Evolutionary conservation across 2,113 vertebrate species (phyloP).

Genomic region (Acinonyx jubatus): DNA sequence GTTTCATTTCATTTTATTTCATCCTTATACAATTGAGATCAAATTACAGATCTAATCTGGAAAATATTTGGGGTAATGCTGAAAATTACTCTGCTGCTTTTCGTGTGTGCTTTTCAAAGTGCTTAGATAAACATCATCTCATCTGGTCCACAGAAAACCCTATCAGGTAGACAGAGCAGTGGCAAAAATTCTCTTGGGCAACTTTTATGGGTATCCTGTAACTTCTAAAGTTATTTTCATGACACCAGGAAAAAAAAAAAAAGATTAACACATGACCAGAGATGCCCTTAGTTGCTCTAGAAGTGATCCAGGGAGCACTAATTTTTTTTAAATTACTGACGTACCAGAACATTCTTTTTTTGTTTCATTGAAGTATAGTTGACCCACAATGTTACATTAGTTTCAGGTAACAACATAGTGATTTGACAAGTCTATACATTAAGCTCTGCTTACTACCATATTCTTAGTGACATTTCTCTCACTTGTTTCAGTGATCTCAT

Average conservation of each 20-base stretch:
- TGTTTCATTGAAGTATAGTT: neutral
- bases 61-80: neutral
- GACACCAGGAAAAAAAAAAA: neutral
- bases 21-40: neutral
- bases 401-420: neutral
- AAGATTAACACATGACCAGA: neutral
- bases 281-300: neutral
- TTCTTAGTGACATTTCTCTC: neutral
- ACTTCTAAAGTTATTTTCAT: neutral
- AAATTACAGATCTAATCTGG: neutral
- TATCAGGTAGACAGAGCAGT: no score
- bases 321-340: neutral
- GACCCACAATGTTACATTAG: neutral
- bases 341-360: neutral
- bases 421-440: neutral
- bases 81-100: neutral
- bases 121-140: neutral
- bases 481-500: neutral
- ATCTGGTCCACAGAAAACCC: neutral
- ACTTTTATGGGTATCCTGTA: neutral
- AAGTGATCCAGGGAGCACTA: neutral
- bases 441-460: neutral
- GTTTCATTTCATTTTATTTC: neutral
- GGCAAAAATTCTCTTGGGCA: neutral
- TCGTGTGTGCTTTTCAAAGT: neutral